Base-by-base conservation (phyloP, 2,888 invertebrate species). In the Bimastos eiseni region DNA sequence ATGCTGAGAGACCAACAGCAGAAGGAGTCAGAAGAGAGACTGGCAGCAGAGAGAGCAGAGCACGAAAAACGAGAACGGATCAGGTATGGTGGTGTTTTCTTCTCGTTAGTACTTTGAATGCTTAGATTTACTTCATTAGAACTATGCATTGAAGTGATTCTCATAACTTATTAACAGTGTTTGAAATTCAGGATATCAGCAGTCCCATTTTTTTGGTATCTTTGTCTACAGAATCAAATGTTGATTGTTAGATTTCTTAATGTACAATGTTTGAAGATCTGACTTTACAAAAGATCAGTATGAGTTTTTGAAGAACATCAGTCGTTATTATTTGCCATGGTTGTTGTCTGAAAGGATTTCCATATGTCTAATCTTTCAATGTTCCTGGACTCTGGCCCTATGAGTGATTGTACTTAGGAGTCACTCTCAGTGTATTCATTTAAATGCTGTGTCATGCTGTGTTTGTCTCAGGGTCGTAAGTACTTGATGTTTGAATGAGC, bases 1-100 rank as follows among this genome's bases (percentile, higher is more conserved):
- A 96, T 98, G 89, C 95, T 99, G n/a, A 96, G 97, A 90, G 98
- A 99, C 94, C 96, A 97, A 8, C 98, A 98, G 90, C 97, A 97
- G 95, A 96, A 96, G 92, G 98, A 98, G 96, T 93, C 95, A 89
- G 94, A 94, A 49, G 94, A 93, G n/a, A 92, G 95, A n/a, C 92
- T 94, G 91, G 94, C 94, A 90, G 94, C 94, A 89, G 95, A 95
- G 91, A 93, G 94, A 92, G 93, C 98, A 93, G 98, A 99, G 94
- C 96, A 97, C 94, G 98, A 99, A 93, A 98, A 98, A 94, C 96
- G 98, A 41, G 98, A 99, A 94, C 96, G 98, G 90, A 93, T 91
- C 24, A 83, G 92, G 91, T 90, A 49, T n/a, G 70, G 30, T 30
- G 30, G n/a, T 70, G 30, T 70, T 0, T 70, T 70, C 13, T 70